Evolutionary conservation across 2,113 vertebrate genomes (phyloP), one percentile per base, ranked within the genome.

Genomic region (Cervus canadensis): DNA sequence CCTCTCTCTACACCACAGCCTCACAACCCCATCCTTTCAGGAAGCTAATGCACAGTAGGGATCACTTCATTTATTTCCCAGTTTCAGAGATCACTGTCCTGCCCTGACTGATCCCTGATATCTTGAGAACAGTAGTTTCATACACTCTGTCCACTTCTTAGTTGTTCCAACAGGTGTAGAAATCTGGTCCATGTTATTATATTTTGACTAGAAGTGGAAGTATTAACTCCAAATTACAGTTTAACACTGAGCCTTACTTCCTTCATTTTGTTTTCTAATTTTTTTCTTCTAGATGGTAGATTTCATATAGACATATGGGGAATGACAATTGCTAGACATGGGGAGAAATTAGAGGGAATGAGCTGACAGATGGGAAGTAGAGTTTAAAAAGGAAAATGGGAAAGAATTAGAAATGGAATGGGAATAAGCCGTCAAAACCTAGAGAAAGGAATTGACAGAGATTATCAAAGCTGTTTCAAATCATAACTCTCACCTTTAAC

Each of bases 311-410:
- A 85, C 97, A 97, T 98, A 98, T 95, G 95, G 92, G 84, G 76
- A 98, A 96, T 96, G 95, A 96, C 96, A 97, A 98, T 97, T 82
- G 89, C 95, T 97, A 98, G 94, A 98, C 74, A 90, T 86, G 48
- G 64, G 81, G 48, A 96, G 78, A 97, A 98, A 97, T 93, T 94
- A 95, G 74, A 97, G 60, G 52, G 87, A 96, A 95, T 88, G 74
- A 97, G 74, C 59, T 82, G 67, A 96, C 95, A 97, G 95, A 97
- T 97, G 95, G 92, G 26, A 76, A 96, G 52, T 57, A 87, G 52
- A 64, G 56, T 94, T 33, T 17, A 60, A 81, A 97, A 92, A 40
- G 87, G 57, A 84, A 87, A 96, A 82, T 40, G 11, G 33, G 85
- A 87, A 91, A 57, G 56, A 96, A 89, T 81, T 85, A 74, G 40